Evolutionary conservation across 2,888 invertebrate species (phyloP).

Genomic region (Blera fallax): DNA sequence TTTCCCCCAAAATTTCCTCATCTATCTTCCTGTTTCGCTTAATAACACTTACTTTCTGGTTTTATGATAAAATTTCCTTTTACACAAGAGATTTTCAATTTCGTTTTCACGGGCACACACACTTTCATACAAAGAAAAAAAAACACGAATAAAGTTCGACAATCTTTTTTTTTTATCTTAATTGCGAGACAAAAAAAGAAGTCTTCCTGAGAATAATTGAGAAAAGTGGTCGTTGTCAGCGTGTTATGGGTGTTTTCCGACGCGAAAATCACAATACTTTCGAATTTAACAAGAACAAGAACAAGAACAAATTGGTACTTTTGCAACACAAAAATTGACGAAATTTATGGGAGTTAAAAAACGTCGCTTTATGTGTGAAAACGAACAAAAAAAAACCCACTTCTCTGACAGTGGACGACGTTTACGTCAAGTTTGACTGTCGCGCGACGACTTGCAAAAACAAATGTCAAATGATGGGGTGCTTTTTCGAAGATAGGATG

Average conservation of each 20-base stretch:
- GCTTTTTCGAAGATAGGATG: slow-evolving; percentile 57
- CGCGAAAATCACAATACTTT: slow-evolving; percentile 20
- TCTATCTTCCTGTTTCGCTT: neutral
- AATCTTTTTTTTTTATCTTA: slow-evolving; percentile 31
- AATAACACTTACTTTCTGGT: slow-evolving; percentile 23
- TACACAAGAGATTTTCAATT: slow-evolving; percentile 18
- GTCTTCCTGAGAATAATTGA: slow-evolving; percentile 21
- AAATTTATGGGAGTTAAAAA: slow-evolving; percentile 50
- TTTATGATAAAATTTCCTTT: slow-evolving; percentile 12
- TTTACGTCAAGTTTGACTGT: slow-evolving; percentile 15
- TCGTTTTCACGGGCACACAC: slow-evolving; percentile 49
- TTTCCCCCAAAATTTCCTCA: neutral
- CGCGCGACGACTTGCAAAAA: slow-evolving; percentile 18
- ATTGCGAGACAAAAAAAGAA: too few relatives aligned
- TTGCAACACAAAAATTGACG: slow-evolving; percentile 59
- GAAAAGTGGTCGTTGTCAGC: slow-evolving; percentile 56
- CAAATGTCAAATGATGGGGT: slow-evolving; percentile 41
- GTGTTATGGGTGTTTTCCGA: slow-evolving; percentile 3
- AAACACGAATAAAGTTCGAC: slow-evolving; percentile 21
- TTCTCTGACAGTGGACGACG: slow-evolving; percentile 28
- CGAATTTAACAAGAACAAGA: slow-evolving; percentile 30
- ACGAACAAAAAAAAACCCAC: slow-evolving; percentile 57
- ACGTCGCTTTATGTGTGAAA: slow-evolving; percentile 50
- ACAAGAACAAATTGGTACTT: slow-evolving; percentile 47
- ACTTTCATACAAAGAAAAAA: slow-evolving; percentile 32